Evolutionary conservation across 1,140 invertebrate genomes (phyloP), one percentile per base, ranked within the genome.

Genomic region (Daktulosphaira vitifoliae): DNA sequence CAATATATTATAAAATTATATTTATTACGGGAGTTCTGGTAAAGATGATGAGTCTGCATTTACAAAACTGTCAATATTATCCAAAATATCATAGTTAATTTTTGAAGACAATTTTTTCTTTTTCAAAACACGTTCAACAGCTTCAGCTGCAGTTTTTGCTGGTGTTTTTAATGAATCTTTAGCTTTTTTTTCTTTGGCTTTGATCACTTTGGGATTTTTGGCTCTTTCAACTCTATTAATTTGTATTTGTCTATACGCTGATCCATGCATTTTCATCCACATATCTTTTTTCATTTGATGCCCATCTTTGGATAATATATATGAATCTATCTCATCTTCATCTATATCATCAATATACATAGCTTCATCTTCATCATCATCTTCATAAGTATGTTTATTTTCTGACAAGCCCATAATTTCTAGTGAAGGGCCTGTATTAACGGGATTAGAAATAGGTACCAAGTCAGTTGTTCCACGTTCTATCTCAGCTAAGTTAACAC

Each of bases 1-100:
- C n/a, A n/a, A n/a, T n/a, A n/a, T n/a, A n/a, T n/a, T n/a, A n/a
- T n/a, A n/a, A n/a, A n/a, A n/a, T n/a, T n/a, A n/a, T n/a, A n/a
- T n/a, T n/a, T n/a, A 48, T 48, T 22, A 48, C 8, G 18, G 13
- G 9, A 48, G 11, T 44, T 42, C 56, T 3, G 56, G 56, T 22
- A 62, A 33, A 3, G 56, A 62, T 1, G 56, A 62, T 1, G 56
- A 62, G 46, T 62, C 56, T 20, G 39, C 29, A 22, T 62, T 62
- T 3, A 62, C 56, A 33, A 62, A 62, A 62, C 23, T 59, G 73
- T 83, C 83, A 68, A 94, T 76, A 72, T 84, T 89, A 71, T 91
- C 92, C 13, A 98, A 76, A 18, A 98, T 94, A 70, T 98, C 94
- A 73, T 98, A 98, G 76, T 98, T 96, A 33, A 98, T 96, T 81